Conservation (phyloP, 1,140 invertebrate genomes). For the Anoplophora glabripennis region DNA sequence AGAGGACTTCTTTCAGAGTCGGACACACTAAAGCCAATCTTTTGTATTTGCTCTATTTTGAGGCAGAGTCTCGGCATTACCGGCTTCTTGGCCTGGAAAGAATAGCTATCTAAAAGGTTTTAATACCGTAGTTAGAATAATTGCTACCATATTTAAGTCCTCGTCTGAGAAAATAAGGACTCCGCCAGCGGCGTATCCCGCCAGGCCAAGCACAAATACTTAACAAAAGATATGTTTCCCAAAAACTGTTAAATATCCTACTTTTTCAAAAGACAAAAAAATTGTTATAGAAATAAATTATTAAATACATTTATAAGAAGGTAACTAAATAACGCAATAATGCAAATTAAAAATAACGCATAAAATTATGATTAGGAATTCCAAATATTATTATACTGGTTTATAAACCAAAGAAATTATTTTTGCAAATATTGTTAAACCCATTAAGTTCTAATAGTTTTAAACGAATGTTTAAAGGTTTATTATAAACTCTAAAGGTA, state of each 20-base stretch:
- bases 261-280: neutral
- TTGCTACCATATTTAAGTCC: constrained; percentile 47
- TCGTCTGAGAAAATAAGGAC: constrained; percentile 40
- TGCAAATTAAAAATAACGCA: too few relatives aligned
- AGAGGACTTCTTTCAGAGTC: constrained; percentile 39
- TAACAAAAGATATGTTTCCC: neutral
- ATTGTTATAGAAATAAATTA: neutral
- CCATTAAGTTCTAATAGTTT: too few relatives aligned
- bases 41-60: constrained; percentile 49
- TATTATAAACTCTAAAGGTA: too few relatives aligned
- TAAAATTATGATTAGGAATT: too few relatives aligned
- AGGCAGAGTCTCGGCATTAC: constrained; percentile 39
- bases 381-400: too few relatives aligned
- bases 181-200: neutral
- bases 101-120: constrained; percentile 49
- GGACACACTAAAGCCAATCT: constrained; percentile 47
- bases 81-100: constrained; percentile 46
- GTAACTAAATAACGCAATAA: too few relatives aligned
- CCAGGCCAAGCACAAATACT: neutral
- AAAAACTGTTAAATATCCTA: neutral
- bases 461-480: too few relatives aligned
- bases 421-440: too few relatives aligned
- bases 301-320: neutral
- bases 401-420: too few relatives aligned
- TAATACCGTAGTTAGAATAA: constrained; percentile 49